Percentiles rank a stretch among this genome's conserved stretches.
Evolutionary conservation across 2,113 vertebrate genomes (phyloP).

Genomic region (Candoia aspera): DNA sequence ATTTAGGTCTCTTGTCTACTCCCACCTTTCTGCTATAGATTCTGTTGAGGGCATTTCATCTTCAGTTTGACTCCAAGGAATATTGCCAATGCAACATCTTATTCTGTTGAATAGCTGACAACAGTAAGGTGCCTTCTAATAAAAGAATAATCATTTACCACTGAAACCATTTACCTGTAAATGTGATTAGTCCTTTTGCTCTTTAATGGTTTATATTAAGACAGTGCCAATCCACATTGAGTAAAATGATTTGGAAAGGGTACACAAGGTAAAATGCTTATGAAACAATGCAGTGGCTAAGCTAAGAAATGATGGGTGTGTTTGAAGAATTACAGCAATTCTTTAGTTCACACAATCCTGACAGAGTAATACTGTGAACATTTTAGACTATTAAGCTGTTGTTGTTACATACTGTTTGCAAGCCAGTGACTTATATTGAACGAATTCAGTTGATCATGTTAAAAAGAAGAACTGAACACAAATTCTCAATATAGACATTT

Average conservation of each 20-base stretch:
- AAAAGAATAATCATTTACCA: neutral
- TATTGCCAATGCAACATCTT: constrained; percentile 3
- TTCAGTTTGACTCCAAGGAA: neutral
- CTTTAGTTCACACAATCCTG: neutral
- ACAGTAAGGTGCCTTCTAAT: neutral
- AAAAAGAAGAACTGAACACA: neutral
- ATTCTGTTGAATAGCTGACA: neutral
- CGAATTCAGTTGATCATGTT: neutral
- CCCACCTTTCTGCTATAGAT: neutral
- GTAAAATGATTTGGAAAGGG: neutral
- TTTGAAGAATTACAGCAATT: neutral
- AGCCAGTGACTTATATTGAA: neutral
- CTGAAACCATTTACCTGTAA: constrained; percentile 2
- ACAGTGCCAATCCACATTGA: neutral
- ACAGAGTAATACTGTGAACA: neutral
- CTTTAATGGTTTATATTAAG: constrained; percentile 1
- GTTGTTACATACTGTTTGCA: neutral
- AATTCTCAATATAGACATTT: neutral
- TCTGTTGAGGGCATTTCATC: neutral
- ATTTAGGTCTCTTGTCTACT: neutral
- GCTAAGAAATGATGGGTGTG: neutral
- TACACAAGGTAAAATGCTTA: neutral
- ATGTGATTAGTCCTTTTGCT: neutral
- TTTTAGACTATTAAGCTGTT: neutral
- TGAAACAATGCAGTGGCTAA: neutral